Conservation (phyloP, 2,888 invertebrate genomes). For the Pinctada fucata region DNA sequence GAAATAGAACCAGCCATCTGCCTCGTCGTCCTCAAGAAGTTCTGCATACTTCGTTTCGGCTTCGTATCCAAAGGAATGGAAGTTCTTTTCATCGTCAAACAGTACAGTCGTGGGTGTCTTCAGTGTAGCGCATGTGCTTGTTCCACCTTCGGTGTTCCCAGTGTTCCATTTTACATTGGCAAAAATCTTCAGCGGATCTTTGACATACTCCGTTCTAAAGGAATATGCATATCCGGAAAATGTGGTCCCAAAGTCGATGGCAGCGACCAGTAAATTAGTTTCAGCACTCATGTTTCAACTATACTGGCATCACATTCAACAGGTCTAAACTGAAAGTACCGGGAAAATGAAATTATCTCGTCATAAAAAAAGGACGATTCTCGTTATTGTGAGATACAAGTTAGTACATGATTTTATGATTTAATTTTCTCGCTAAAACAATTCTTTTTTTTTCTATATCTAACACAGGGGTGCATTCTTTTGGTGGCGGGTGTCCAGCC, state of each 20-base stretch:
- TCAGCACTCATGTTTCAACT: no score
- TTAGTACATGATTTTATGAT: no score
- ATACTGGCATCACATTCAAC: no score
- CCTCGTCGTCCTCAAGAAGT: background rate
- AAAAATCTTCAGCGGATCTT: background rate
- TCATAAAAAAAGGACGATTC: no score
- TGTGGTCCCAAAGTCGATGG: background rate
- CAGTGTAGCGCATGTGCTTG: background rate
- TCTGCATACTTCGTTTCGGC: background rate
- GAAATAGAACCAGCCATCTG: background rate
- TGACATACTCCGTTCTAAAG: background rate
- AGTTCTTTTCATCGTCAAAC: slow-evolving; percentile 1
- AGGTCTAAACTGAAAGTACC: no score
- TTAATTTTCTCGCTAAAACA: no score
- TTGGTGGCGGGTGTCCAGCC: no score
- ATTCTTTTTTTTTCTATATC: no score
- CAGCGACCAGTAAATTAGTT: background rate
- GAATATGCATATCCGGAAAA: background rate
- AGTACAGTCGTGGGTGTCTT: background rate
- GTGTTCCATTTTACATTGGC: background rate
- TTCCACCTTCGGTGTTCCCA: background rate
- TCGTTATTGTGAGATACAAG: no score
- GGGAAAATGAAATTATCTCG: no score
- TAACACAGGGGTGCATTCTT: no score
- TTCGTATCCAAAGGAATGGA: background rate